Conservation (phyloP, 2,113 vertebrate genomes). For the Acanthisitta chloris region DNA sequence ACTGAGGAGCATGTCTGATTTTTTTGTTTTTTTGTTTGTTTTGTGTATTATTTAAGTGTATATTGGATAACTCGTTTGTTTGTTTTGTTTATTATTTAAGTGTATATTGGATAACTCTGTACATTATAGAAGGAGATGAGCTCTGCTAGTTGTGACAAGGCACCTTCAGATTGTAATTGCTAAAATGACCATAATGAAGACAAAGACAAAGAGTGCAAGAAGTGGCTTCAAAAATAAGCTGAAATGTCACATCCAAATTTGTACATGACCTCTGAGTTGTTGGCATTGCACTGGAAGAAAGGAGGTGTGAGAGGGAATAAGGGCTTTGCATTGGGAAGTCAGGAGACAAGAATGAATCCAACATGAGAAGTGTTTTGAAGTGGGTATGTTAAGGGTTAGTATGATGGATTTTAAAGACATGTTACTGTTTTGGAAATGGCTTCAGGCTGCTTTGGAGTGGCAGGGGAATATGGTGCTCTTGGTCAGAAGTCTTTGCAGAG, state of each 20-base stretch:
- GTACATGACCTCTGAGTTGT: background rate
- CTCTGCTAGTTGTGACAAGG: background rate
- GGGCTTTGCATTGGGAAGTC: background rate
- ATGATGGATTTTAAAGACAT: background rate
- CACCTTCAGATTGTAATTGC: background rate
- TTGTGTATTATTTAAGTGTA: background rate
- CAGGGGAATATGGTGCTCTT: background rate
- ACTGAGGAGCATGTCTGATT: background rate
- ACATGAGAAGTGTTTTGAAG: background rate
- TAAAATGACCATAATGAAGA: background rate
- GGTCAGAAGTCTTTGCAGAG: background rate
- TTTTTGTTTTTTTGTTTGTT: background rate
- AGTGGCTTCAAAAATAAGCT: background rate
- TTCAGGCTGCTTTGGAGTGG: background rate
- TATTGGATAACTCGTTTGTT: background rate
- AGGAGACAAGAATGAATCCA: background rate
- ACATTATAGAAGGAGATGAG: background rate
- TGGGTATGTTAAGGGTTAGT: background rate
- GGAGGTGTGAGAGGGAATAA: background rate
- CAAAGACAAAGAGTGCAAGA: background rate
- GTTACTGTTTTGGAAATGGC: background rate
- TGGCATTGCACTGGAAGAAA: background rate
- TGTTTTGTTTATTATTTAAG: background rate
- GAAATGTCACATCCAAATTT: background rate
- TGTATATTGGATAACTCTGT: background rate